Evolutionary conservation across 2,113 vertebrate genomes (phyloP), one percentile per base, ranked within the genome.

Genomic region (Craseonycteris thonglongyai): DNA sequence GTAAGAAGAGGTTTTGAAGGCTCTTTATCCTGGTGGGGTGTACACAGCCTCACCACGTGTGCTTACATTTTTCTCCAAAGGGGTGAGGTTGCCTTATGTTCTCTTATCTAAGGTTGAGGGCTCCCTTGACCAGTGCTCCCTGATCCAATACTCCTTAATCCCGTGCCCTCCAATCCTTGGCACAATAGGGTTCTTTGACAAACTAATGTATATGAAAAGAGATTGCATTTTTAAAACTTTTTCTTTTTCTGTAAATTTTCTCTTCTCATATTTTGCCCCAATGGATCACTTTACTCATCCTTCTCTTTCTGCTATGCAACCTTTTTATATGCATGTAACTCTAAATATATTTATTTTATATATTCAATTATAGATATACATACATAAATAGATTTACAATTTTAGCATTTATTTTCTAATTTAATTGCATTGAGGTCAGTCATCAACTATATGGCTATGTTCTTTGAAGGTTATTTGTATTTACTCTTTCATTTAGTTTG

Each of bases 401-500:
- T 15, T 75, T 82, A 56, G 42, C 13, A 16, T 69, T 78, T 63
- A 22, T 83, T 88, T 51, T 21, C 28, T 76, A 79, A 28, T 58
- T 42, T 51, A 76, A 66, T 61, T 91, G 0, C 30, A 79, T 49
- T 69, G 26, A 81, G 18, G n/a, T 81, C 5, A 51, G 1, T 80
- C 8, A 66, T 42, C 1, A 65, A 59, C 80, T 51, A 42, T 21
- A 38, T 45, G 71, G 10, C 33, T 58, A 54, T 30, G 65, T 61
- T 88, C 4, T 95, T 74, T 61, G 13, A 88, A 65, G 45, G 45
- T 71, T 90, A 78, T 35, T 79, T 78, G 59, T 61, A 78, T 66
- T 91, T 95, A 38, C n/a, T 28, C 38, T 71, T 81, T 74, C 6
- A 56, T 22, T 86, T 61, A 83, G 2, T 87, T n/a, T 89, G 6